Evolutionary conservation across 2,113 vertebrate genomes (phyloP).

Genomic region (Thunnus maccoyii): DNA sequence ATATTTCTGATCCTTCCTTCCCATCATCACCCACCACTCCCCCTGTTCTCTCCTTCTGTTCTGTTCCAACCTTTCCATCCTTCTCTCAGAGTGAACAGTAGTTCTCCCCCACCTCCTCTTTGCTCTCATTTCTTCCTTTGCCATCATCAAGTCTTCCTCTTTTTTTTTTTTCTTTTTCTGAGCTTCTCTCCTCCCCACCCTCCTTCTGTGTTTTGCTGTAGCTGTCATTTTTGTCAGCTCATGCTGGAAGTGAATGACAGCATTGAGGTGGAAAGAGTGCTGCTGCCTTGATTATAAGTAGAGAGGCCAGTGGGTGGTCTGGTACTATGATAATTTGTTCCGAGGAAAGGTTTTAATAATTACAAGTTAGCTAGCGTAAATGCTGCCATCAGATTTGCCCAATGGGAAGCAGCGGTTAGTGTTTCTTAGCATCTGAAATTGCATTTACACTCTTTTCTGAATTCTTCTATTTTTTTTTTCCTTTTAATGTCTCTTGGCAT

Average conservation of each 20-base stretch:
- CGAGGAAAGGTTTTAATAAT: constrained; percentile 47
- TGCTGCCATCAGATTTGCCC: constrained; percentile 9
- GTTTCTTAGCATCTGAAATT: neutral
- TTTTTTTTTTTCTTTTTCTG: constrained; percentile 2
- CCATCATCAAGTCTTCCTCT: constrained; percentile 12
- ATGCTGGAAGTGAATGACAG: constrained; percentile 57
- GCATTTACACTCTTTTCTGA: constrained; percentile 2
- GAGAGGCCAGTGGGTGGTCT: constrained; percentile 49
- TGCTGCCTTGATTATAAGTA: constrained; percentile 54
- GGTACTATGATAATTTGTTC: constrained; percentile 18
- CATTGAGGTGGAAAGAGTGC: constrained; percentile 48
- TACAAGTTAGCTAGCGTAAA: constrained; percentile 23
- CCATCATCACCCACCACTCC: neutral
- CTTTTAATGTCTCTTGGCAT: constrained; percentile 19
- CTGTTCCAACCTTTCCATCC: constrained; percentile 34
- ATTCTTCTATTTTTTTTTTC: neutral
- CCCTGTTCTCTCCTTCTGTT: neutral
- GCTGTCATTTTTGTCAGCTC: constrained; percentile 58
- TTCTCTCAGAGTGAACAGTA: neutral
- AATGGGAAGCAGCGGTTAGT: constrained; percentile 5
- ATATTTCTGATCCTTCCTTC: constrained; percentile 36
- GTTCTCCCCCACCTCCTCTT: neutral
- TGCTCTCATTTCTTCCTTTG: constrained; percentile 4
- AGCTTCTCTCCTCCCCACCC: neutral
- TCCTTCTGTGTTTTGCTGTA: constrained; percentile 37